Evolutionary conservation across 2,888 invertebrate genomes (phyloP).

Genomic region (Philhelius pedissequus): DNA sequence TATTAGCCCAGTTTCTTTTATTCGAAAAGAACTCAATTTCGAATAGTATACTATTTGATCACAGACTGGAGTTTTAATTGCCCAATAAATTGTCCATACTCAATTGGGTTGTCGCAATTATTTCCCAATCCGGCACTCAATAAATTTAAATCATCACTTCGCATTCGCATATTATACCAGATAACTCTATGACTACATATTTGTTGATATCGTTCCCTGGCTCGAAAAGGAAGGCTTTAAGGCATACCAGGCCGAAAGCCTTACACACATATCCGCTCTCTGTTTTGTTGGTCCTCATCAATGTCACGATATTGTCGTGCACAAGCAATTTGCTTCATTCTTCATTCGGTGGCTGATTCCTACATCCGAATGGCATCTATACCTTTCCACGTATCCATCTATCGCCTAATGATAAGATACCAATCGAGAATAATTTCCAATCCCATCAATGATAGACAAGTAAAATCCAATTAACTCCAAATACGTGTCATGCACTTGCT

Average conservation of each 20-base stretch:
- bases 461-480: constrained; percentile 77
- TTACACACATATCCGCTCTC: constrained; percentile 46
- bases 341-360: constrained; percentile 57
- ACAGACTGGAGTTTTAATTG: constrained; percentile 57
- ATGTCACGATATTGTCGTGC: constrained; percentile 61
- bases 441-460: constrained; percentile 71
- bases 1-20: background rate
- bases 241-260: constrained; percentile 57
- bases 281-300: constrained; percentile 31
- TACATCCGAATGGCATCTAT: constrained; percentile 54
- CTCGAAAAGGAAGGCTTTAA: constrained; percentile 8
- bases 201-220: constrained; percentile 1
- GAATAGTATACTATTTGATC: background rate
- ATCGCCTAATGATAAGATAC: constrained; percentile 67
- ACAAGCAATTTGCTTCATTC: constrained; percentile 68
- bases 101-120: constrained; percentile 56
- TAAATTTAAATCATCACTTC: constrained; percentile 58
- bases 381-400: constrained; percentile 27
- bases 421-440: constrained; percentile 71
- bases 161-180: constrained; percentile 58
- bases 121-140: constrained; percentile 66
- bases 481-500: constrained; percentile 71
- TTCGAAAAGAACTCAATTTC: constrained; percentile 11
- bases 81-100: constrained; percentile 58
- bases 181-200: constrained; percentile 10